Evolutionary conservation across 2,113 vertebrate species (phyloP), one percentile per base, ranked within the genome.

Genomic region (Myrmecophaga tridactyla): DNA sequence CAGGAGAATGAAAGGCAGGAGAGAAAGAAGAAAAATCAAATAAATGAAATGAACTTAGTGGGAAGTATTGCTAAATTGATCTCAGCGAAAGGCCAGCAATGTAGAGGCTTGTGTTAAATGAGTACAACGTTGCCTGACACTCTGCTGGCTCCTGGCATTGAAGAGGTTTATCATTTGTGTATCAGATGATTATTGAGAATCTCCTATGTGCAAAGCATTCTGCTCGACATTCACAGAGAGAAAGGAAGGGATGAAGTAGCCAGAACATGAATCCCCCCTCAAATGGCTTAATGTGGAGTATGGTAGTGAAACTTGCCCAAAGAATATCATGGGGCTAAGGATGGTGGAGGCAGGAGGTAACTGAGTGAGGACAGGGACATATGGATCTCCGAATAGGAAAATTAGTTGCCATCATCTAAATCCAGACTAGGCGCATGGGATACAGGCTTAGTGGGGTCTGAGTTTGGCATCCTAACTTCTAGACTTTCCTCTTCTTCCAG

Each of bases 71-170:
- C 18, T 27, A 15, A 63, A 23, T 14, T 18, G 53, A 41, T 21
- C 15, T 39, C n/a, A 48, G 69, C 31, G 58, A 78, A 82, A 43
- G 31, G 56, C 6, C 3, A 53, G 1, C 6, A 2, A 69, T n/a
- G 0, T 15, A 75, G 43, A 27, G 7, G 27, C 43, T 31, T 27
- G 31, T 2, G 25, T 75, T 75, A 75, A 27, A 0, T 1, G 58
- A 43, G 25, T 3, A 3, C n/a, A 27, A 1, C 2, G 7, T 62
- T 29, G 29, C 41, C 36, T 39, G 36, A 53, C 12, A 0, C 6
- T 17, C 0, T 12, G 12, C 34, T 60, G 51, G 15, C 13, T 1
- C 10, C 7, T 7, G 6, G 27, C 12, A 6, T 2, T 4, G 7
- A 81, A 58, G 8, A 18, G 36, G 3, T 29, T 46, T 25, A 2